Conservation (phyloP, 2,797 vertebrate species). For the Mallotus villosus region DNA sequence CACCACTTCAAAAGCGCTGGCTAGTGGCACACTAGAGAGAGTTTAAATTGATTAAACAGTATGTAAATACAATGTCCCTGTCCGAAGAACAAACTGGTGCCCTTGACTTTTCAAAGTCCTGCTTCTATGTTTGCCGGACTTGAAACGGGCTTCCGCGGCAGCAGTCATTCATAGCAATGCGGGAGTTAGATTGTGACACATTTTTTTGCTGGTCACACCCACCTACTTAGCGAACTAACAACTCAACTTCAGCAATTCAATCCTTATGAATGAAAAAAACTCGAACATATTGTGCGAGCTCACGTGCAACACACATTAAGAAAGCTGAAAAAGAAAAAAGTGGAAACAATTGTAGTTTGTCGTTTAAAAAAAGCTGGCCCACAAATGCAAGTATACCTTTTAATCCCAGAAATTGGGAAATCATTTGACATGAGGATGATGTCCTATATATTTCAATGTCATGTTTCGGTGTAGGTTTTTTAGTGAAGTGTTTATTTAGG, state of each 20-base stretch:
- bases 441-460: background rate
- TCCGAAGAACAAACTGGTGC: constrained; percentile 2
- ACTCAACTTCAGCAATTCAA: constrained; percentile 35
- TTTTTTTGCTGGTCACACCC: constrained; percentile 59
- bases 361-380: too few relatives aligned
- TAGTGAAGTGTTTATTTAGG: constrained; percentile 15
- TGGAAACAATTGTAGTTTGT: too few relatives aligned
- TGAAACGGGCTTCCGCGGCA: constrained; percentile 13
- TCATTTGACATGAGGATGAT: too few relatives aligned
- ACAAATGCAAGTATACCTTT: background rate
- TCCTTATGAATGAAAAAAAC: constrained; percentile 50
- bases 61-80: background rate
- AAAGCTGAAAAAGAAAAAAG: too few relatives aligned
- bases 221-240: constrained; percentile 27
- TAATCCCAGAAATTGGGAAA: too few relatives aligned
- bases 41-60: background rate
- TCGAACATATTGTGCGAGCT: background rate
- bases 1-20: constrained; percentile 12
- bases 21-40: background rate
- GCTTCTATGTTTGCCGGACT: background rate
- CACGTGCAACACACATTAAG: too few relatives aligned
- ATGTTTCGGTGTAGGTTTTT: background rate
- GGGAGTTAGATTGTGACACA: constrained; percentile 43
- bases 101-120: constrained; percentile 8
- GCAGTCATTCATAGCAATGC: constrained; percentile 51